These are phyloP conservation scores for Zele albiditarsus DNA, from an alignment of 2,888 invertebrate genomes.

Conservation along the genomic window DNA sequence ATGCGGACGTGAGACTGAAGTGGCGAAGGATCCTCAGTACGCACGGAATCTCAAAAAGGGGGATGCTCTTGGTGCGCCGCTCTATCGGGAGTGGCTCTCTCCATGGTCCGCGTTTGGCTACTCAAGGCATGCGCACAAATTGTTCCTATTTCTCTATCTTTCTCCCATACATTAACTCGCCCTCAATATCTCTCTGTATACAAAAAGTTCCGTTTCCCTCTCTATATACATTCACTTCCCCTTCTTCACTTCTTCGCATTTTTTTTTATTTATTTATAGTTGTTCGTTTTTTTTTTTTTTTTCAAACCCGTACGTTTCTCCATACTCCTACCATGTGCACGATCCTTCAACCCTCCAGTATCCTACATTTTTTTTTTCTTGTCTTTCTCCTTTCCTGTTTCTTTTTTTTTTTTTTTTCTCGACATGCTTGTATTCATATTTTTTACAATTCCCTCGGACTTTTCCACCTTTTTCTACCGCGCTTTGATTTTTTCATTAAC, in stretches of 20 bases:
- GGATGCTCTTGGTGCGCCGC: constrained; percentile 54
- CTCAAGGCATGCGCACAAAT: constrained; percentile 46
- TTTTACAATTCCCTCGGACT: neutral
- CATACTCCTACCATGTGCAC: constrained; percentile 46
- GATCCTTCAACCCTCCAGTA: constrained; percentile 15
- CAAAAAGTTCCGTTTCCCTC: neutral
- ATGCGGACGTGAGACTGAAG: constrained; percentile 71
- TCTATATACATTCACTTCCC: neutral
- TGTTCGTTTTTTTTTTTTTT: neutral
- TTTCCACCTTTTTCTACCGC: neutral
- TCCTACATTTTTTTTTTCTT: constrained; percentile 26
- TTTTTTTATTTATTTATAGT: constrained; percentile 1
- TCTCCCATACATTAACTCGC: neutral
- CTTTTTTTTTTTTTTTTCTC: constrained; percentile 22
- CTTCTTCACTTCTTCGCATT: constrained; percentile 5
- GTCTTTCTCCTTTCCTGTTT: neutral
- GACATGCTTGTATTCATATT: constrained; percentile 27
- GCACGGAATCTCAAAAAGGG: constrained; percentile 60
- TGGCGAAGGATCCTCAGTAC: constrained; percentile 57
- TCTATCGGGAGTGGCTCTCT: constrained; percentile 56
- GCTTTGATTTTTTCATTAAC: constrained; percentile 22
- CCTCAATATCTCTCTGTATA: constrained; percentile 1
- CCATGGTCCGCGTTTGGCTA: constrained; percentile 53
- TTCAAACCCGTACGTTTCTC: constrained; percentile 42
- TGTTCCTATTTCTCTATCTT: neutral